These are phyloP conservation scores for Chionoecetes opilio DNA, from an alignment of 1,140 invertebrate genomes.

Conservation along the genomic window DNA sequence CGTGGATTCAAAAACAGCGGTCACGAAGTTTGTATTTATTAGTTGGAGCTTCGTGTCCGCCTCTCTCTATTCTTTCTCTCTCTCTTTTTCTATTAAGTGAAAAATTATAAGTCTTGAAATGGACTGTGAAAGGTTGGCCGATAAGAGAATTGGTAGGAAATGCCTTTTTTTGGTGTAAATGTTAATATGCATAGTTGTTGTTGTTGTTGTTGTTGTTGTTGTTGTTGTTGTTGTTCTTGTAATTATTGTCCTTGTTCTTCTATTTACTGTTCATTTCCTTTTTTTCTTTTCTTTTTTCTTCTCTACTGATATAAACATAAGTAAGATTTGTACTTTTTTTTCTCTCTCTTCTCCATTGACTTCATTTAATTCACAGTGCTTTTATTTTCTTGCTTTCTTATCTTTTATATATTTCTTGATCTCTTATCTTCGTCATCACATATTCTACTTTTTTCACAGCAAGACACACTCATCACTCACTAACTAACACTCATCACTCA, in stretches of 20 bases:
- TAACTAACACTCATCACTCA: neutral
- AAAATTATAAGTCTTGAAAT: neutral
- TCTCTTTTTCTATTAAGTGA: neutral
- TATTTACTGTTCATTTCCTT: too few species aligned
- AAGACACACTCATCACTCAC: too few species aligned
- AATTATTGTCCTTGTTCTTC: neutral
- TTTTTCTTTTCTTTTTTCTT: too few species aligned
- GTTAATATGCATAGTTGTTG: neutral
- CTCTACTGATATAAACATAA: neutral
- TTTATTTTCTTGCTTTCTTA: neutral
- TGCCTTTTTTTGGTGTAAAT: too few species aligned
- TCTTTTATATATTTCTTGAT: too few species aligned
- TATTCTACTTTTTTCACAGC: too few species aligned
- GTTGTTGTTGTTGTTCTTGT: neutral
- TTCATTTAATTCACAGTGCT: neutral
- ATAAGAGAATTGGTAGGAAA: neutral
- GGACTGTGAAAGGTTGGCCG: neutral
- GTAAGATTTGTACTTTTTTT: neutral
- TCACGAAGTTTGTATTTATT: too few species aligned
- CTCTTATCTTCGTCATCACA: too few species aligned
- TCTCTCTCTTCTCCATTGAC: neutral
- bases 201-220: neutral
- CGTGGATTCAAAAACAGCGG: too few species aligned
- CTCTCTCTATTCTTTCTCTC: slow-evolving; percentile 6
- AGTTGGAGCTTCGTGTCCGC: neutral